These are phyloP conservation scores for Progne subis DNA, from an alignment of 2,113 vertebrate species.

Conservation along the genomic window DNA sequence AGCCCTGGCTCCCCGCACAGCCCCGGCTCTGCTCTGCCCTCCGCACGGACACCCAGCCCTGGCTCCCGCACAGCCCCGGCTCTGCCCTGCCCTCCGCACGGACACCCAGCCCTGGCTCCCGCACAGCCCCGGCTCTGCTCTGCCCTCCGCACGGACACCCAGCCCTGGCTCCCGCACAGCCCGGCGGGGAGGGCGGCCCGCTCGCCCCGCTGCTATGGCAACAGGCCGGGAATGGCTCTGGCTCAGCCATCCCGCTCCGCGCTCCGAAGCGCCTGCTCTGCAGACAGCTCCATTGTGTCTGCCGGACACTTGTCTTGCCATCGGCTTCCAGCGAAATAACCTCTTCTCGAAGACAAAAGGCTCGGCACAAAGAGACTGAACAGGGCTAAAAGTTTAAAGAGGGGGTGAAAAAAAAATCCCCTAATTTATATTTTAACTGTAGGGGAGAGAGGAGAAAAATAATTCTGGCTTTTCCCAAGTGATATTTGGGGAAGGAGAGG, in stretches of 20 bases:
- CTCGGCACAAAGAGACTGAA: slow-evolving; percentile 21
- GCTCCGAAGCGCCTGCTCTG: neutral
- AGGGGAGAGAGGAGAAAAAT: neutral
- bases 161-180: neutral
- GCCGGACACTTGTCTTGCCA: slow-evolving; percentile 3
- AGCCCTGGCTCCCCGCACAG: too few species aligned
- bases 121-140: too few species aligned
- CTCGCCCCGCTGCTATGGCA: slow-evolving; percentile 69
- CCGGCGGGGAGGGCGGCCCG: neutral
- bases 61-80: too few species aligned
- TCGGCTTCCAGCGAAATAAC: slow-evolving; percentile 34
- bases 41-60: too few species aligned
- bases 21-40: too few species aligned
- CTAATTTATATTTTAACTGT: slow-evolving; percentile 1
- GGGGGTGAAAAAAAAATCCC: too few species aligned
- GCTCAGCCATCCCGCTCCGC: neutral
- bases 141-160: neutral
- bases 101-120: too few species aligned
- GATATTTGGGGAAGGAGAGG: neutral
- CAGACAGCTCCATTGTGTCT: slow-evolving; percentile 66
- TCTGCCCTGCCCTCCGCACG: too few species aligned
- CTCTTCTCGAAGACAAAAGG: slow-evolving; percentile 37
- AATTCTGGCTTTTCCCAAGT: neutral
- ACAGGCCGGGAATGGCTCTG: slow-evolving; percentile 60
- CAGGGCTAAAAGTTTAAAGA: neutral